Percentiles rank a stretch among this genome's conserved stretches.
These are phyloP conservation scores for Strix aluco DNA, from an alignment of 2,113 vertebrate species.

Conservation along the genomic window DNA sequence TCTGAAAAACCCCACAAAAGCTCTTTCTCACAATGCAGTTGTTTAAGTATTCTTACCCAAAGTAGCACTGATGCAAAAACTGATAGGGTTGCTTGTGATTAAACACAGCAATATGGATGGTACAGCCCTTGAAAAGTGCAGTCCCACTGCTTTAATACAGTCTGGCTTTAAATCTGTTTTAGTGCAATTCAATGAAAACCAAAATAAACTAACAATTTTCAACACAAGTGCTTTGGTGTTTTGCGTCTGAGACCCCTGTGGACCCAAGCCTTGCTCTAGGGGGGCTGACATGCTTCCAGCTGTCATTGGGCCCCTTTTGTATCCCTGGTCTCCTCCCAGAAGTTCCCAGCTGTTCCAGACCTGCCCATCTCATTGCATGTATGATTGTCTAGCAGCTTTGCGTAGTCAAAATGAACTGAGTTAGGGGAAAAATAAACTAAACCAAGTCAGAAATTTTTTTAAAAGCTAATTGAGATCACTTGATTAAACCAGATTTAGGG, in stretches of 20 bases:
- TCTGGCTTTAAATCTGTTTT: not conserved
- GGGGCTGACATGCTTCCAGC: not conserved
- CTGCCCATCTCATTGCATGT: not conserved
- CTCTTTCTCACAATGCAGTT: not conserved
- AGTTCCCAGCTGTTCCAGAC: not conserved
- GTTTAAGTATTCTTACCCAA: not conserved
- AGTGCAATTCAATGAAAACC: not conserved
- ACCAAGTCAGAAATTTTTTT: not conserved
- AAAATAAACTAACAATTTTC: not conserved
- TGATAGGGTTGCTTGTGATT: not conserved
- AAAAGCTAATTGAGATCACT: not conserved
- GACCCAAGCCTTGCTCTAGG: not conserved
- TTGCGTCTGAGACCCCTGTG: not conserved
- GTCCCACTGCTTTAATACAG: not conserved
- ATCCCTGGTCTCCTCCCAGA: not conserved
- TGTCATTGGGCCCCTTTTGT: not conserved
- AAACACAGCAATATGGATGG: not conserved
- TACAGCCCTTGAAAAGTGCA: not conserved
- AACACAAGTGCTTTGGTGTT: not conserved
- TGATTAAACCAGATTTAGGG: not conserved
- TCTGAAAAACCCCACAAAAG: not conserved
- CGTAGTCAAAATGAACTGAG: not conserved
- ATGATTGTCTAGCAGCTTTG: not conserved
- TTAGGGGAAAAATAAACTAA: not conserved
- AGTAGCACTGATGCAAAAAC: not conserved